Evolutionary conservation across 2,888 invertebrate species (phyloP).

Genomic region (Argyresthia goedartella): DNA sequence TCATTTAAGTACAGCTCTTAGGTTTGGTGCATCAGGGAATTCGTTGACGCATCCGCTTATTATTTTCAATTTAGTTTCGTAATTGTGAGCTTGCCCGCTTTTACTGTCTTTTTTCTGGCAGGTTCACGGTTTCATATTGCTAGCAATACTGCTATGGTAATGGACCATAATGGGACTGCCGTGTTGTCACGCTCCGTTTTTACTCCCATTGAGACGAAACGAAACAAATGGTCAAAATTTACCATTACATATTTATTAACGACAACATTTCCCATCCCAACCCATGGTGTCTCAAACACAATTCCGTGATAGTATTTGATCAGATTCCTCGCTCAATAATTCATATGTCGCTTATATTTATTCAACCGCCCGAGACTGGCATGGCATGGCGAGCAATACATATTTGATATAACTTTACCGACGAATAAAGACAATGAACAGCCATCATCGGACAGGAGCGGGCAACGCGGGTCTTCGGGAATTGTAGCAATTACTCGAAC

Average conservation of each 20-base stretch:
- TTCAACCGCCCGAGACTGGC: constrained; percentile 19
- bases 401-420: constrained; percentile 34
- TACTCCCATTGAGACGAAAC: too few relatives aligned
- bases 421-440: constrained; percentile 32
- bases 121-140: too few relatives aligned
- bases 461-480: constrained; percentile 14
- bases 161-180: too few relatives aligned
- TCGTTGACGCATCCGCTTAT: too few relatives aligned
- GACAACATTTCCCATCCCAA: background rate
- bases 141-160: too few relatives aligned
- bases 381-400: constrained; percentile 22
- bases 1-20: too few relatives aligned
- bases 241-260: background rate
- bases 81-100: too few relatives aligned
- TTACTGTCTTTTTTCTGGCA: too few relatives aligned
- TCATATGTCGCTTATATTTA: constrained; percentile 26
- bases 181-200: too few relatives aligned
- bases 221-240: too few relatives aligned
- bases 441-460: constrained; percentile 11
- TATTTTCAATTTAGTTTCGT: too few relatives aligned
- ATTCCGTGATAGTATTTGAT: background rate
- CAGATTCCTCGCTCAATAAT: constrained; percentile 24
- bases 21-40: too few relatives aligned
- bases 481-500: constrained; percentile 51
- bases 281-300: background rate